Conservation (phyloP, 2,888 invertebrate genomes). For the Watsonalla cultraria region DNA sequence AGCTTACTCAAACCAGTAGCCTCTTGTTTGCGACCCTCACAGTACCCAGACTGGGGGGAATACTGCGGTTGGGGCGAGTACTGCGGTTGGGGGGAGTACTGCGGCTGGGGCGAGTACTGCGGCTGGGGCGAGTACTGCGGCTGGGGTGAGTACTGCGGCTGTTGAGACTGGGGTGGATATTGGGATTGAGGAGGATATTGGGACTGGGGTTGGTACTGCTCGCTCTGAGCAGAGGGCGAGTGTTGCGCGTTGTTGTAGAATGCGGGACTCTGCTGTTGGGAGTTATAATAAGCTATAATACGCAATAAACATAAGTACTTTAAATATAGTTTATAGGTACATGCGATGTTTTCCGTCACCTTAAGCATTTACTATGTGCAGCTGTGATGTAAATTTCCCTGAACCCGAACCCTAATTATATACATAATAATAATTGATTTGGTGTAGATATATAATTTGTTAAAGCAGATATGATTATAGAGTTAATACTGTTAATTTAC, state of each 20-base stretch:
- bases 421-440: constrained; percentile 18
- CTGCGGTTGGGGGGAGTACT: constrained; percentile 26
- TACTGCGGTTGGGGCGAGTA: constrained; percentile 24
- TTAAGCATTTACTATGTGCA: constrained; percentile 59
- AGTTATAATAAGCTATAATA: constrained; percentile 32
- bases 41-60: constrained; percentile 36
- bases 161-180: constrained; percentile 38
- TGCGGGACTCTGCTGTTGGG: constrained; percentile 68
- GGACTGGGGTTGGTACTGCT: constrained; percentile 27
- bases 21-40: constrained; percentile 63
- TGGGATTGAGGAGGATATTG: constrained; percentile 36
- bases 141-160: constrained; percentile 30
- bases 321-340: constrained; percentile 17
- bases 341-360: constrained; percentile 49
- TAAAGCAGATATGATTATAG: neutral
- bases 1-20: constrained; percentile 67
- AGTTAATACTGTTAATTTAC: constrained; percentile 49
- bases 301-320: constrained; percentile 1
- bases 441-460: neutral
- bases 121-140: constrained; percentile 67
- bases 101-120: constrained; percentile 37
- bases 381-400: constrained; percentile 36
- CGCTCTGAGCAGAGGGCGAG: constrained; percentile 32
- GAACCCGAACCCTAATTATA: constrained; percentile 33
- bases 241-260: constrained; percentile 71